These are phyloP conservation scores for Capitella teleta DNA, from an alignment of 1,140 invertebrate species.

Conservation along the genomic window DNA sequence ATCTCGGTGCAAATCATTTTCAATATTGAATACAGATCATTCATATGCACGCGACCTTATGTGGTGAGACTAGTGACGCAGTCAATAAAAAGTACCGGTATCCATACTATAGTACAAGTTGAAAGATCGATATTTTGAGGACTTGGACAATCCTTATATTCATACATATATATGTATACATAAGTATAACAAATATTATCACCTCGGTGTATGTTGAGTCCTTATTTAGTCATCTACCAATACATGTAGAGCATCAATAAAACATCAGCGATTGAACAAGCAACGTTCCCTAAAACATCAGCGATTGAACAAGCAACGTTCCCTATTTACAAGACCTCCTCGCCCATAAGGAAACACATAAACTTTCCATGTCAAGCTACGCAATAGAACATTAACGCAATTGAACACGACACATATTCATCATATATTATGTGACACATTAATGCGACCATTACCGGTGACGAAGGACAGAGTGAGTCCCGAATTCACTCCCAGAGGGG, in stretches of 20 bases:
- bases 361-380: too few relatives aligned
- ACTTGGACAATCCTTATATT: conserved; percentile 5
- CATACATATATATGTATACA: conserved; percentile 11
- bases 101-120: not conserved
- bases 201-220: too few relatives aligned
- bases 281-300: not conserved
- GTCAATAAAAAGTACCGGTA: not conserved
- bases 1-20: not conserved
- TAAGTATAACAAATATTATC: too few relatives aligned
- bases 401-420: too few relatives aligned
- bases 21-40: not conserved
- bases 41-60: not conserved
- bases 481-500: too few relatives aligned
- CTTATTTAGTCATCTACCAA: conserved; percentile 17
- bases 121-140: too few relatives aligned
- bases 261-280: not conserved
- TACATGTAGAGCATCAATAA: conserved; percentile 7
- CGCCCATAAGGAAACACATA: too few relatives aligned
- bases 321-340: not conserved
- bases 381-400: too few relatives aligned
- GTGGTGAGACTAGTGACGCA: not conserved
- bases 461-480: too few relatives aligned
- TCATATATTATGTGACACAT: too few relatives aligned
- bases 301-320: not conserved
- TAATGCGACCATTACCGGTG: too few relatives aligned